Evolutionary conservation across 1,140 invertebrate species (phyloP), one percentile per base, ranked within the genome.

Genomic region (Nomia melanderi): DNA sequence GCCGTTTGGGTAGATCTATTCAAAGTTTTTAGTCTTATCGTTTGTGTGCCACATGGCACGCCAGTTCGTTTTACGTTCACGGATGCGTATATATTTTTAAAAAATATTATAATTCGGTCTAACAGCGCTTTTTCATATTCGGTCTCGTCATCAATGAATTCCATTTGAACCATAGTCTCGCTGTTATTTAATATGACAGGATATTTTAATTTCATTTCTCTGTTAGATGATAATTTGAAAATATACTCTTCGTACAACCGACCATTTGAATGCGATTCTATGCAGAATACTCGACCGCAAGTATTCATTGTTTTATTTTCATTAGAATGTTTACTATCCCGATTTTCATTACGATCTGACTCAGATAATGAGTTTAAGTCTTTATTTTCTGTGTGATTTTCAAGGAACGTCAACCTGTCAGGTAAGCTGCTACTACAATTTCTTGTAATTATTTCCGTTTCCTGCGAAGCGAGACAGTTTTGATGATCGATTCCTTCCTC

Each of bases 201-300:
- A 70, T 82, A 83, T 70, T 88, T 87, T 1, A 89, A 65, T 59
- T 87, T 86, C 20, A 89, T 86, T 71, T 86, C 77, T 5, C 83
- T 81, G 56, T 72, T 69, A 5, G 62, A 76, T 20, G 84, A 82
- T 7, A 88, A 67, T 54, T 66, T 71, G 0, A 86, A 59, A 9
- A 85, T 75, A 44, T 86, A 85, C 41, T 88, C 87, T 12, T 84
- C 79, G 47, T 83, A 80, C 6, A 54, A 72, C 33, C 75, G 31
- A 1, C 87, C 87, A 39, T 87, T 87, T 17, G 71, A 80, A 70
- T 89, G 87, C 8, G 86, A 83, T 27, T 79, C 70, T 12, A 81
- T 50, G 7, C 47, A 60, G 25, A 82, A 23, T 3, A 80, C 29
- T 41, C 36, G 25, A 2, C 33, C 41, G 27, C 33, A 2, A 2